These are phyloP conservation scores for Ursus arctos DNA, from an alignment of 2,113 vertebrate species.

Conservation along the genomic window DNA sequence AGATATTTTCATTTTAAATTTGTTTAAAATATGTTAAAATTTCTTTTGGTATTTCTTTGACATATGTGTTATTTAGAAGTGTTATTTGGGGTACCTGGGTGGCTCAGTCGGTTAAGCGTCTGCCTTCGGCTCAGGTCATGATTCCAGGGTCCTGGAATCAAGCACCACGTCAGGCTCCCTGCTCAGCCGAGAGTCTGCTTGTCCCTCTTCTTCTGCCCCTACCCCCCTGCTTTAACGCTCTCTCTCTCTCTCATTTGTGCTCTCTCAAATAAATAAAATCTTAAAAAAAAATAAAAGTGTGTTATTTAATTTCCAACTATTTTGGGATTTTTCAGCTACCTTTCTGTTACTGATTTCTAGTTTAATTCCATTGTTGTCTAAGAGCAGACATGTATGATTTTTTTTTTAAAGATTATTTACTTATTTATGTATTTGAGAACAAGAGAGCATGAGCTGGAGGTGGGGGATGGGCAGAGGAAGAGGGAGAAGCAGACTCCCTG, in stretches of 20 bases:
- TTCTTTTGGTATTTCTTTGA: neutral
- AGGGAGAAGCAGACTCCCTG: no score
- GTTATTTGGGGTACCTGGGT: neutral
- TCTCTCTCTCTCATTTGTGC: no score
- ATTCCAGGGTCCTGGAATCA: no score
- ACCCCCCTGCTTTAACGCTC: no score
- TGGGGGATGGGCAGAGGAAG: no score
- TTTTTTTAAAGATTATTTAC: no score
- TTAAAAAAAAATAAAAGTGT: neutral
- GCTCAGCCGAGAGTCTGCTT: no score
- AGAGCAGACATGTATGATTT: neutral
- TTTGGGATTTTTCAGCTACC: neutral
- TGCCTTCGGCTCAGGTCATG: neutral
- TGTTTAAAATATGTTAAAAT: neutral
- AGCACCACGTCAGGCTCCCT: no score
- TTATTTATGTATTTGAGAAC: no score
- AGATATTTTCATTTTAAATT: neutral
- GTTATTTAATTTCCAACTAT: neutral
- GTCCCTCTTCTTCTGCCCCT: no score
- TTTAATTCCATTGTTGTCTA: neutral
- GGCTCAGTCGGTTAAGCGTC: neutral
- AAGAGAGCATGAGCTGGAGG: no score
- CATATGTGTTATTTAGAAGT: neutral
- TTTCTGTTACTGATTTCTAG: neutral
- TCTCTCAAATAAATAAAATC: no score